Conservation (phyloP, 2,888 invertebrate genomes). For the Amblyteles armatorius region DNA sequence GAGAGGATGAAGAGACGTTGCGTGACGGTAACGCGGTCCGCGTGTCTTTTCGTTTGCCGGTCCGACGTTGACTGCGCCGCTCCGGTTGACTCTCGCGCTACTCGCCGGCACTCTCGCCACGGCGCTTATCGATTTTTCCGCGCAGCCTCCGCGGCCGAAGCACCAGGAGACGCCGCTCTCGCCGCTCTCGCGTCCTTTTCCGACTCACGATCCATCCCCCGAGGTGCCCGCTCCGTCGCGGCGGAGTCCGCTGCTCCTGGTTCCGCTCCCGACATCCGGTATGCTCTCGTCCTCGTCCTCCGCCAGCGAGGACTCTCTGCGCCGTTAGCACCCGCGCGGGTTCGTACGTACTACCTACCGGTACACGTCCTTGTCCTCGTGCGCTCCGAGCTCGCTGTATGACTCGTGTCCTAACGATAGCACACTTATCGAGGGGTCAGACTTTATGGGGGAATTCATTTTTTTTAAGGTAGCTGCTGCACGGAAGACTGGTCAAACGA, state of each 20-base stretch:
- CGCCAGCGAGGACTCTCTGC: constrained; percentile 22
- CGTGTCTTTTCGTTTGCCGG: constrained; percentile 80
- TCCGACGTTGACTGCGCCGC: constrained; percentile 82
- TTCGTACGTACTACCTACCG: neutral
- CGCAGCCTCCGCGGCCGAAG: constrained; percentile 82
- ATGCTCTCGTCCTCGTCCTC: constrained; percentile 43
- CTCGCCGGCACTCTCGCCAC: constrained; percentile 71
- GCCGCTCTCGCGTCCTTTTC: constrained; percentile 18
- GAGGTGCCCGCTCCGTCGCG: neutral
- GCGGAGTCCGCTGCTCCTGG: neutral
- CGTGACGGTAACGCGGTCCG: constrained; percentile 71
- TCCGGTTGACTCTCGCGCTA: constrained; percentile 78
- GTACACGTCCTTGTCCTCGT: constrained; percentile 31
- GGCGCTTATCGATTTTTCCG: constrained; percentile 83
- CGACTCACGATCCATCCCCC: constrained; percentile 7
- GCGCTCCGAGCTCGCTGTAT: neutral
- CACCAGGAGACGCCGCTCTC: constrained; percentile 71
- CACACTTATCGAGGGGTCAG: neutral
- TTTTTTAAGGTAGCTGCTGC: too few species aligned
- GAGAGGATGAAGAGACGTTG: constrained; percentile 41
- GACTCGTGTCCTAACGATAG: neutral
- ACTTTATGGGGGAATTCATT: neutral
- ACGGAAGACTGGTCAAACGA: too few species aligned
- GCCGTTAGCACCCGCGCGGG: constrained; percentile 10
- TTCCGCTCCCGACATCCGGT: constrained; percentile 35